Percentiles rank a stretch among this genome's conserved stretches.
Conservation (phyloP, 2,113 vertebrate species). For the Antechinus flavipes region DNA sequence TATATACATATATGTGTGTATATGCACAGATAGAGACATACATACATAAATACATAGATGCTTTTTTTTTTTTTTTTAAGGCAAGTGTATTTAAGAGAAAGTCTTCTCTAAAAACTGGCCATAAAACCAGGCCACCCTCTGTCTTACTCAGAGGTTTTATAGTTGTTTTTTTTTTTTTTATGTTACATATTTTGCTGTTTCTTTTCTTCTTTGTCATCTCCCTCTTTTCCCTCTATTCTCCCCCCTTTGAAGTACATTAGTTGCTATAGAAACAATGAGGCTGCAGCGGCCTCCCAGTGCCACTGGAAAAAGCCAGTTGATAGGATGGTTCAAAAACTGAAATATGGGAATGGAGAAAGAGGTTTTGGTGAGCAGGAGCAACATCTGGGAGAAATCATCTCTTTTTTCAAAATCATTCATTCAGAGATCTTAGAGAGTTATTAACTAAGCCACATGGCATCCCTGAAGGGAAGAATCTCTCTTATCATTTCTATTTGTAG, state of each 20-base stretch:
- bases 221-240: neutral
- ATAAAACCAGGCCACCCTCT: neutral
- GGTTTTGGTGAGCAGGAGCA: neutral
- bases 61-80: neutral
- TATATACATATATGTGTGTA: no score
- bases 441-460: neutral
- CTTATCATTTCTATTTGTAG: neutral
- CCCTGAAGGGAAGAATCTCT: neutral
- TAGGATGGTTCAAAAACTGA: conserved; percentile 43
- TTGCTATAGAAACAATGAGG: conserved; percentile 78
- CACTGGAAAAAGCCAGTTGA: conserved; percentile 38
- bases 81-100: neutral
- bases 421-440: neutral
- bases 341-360: neutral
- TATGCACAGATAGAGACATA: no score
- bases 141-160: neutral
- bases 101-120: neutral
- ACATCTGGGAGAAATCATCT: neutral
- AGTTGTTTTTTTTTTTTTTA: neutral
- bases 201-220: neutral
- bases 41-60: no score
- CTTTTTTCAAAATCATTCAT: neutral
- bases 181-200: neutral
- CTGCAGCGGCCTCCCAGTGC: conserved; percentile 41
- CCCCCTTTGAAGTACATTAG: conserved; percentile 39